These are phyloP conservation scores for Gryon sp. DNA, from an alignment of 1,140 invertebrate species.

Conservation along the genomic window DNA sequence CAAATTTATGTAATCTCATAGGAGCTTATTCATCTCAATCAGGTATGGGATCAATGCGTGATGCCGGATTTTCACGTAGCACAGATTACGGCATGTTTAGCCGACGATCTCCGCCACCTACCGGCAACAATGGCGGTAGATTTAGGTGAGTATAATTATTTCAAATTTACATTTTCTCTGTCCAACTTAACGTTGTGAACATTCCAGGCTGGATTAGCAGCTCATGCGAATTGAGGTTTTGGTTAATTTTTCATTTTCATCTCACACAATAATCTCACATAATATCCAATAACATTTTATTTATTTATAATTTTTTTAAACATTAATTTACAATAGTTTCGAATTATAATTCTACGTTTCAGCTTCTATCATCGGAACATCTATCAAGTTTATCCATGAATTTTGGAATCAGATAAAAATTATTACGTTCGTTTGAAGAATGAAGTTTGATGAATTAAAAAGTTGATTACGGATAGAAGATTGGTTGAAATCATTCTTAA, in stretches of 20 bases:
- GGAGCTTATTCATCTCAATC: conserved; percentile 73
- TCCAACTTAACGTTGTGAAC: conserved; percentile 76
- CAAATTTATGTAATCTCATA: conserved; percentile 47
- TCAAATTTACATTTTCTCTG: conserved; percentile 45
- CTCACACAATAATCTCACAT: no score
- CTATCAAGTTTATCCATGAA: conserved; percentile 77
- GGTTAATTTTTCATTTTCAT: neutral
- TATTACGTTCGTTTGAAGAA: conserved; percentile 69
- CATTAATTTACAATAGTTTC: conserved; percentile 68
- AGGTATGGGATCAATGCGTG: conserved; percentile 80
- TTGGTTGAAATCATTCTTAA: conserved; percentile 17
- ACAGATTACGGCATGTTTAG: conserved; percentile 91
- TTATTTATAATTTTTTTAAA: conserved; percentile 6
- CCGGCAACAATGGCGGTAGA: conserved; percentile 77
- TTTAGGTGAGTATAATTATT: conserved; percentile 77
- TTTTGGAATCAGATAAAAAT: conserved; percentile 71
- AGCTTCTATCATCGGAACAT: conserved; percentile 73
- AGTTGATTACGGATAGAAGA: conserved; percentile 25
- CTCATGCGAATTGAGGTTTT: conserved; percentile 76
- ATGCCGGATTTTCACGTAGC: conserved; percentile 79
- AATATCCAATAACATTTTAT: conserved; percentile 3
- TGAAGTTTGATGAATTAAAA: conserved; percentile 68
- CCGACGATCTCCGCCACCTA: conserved; percentile 85
- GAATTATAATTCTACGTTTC: conserved; percentile 77
- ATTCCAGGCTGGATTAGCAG: conserved; percentile 75